Conservation (phyloP, 2,888 invertebrate species). For the Luperina testacea region DNA sequence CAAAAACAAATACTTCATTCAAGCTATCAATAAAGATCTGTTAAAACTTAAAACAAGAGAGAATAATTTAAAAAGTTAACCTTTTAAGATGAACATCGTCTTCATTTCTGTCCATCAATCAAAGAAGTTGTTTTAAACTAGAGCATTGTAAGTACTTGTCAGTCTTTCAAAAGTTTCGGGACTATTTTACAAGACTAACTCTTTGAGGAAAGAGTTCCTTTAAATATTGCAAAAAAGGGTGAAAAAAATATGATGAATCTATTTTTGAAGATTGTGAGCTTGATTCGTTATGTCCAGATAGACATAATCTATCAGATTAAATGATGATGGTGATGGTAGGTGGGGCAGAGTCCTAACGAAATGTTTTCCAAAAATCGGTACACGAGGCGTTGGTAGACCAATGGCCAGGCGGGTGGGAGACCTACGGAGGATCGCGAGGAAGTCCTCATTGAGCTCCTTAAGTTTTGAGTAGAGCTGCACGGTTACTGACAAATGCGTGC, state of each 20-base stretch:
- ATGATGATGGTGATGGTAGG: not conserved
- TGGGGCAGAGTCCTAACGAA: not conserved
- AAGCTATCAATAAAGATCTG: slow-evolving; percentile 30
- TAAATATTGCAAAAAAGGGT: not conserved
- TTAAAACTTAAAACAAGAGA: slow-evolving; percentile 22
- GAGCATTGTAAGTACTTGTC: slow-evolving; percentile 29
- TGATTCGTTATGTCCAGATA: too few relatives aligned
- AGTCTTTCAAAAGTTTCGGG: slow-evolving; percentile 25
- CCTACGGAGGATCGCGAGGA: not conserved
- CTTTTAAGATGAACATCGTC: slow-evolving; percentile 2
- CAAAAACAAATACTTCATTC: slow-evolving; percentile 15
- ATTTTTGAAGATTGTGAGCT: not conserved
- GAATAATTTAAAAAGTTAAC: slow-evolving; percentile 53
- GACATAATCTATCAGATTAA: not conserved
- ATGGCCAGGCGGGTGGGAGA: not conserved
- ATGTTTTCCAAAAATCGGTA: not conserved
- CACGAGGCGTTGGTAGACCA: not conserved
- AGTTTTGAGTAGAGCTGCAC: too few relatives aligned
- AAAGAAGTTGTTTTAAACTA: slow-evolving; percentile 25
- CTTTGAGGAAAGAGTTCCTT: not conserved
- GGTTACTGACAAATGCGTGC: too few relatives aligned
- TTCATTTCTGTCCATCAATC: slow-evolving; percentile 43
- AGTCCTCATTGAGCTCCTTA: not conserved
- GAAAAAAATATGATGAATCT: not conserved
- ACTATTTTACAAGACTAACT: slow-evolving; percentile 9